Conservation (phyloP, 2,797 vertebrate species). For the Lophotriccus pileatus region DNA sequence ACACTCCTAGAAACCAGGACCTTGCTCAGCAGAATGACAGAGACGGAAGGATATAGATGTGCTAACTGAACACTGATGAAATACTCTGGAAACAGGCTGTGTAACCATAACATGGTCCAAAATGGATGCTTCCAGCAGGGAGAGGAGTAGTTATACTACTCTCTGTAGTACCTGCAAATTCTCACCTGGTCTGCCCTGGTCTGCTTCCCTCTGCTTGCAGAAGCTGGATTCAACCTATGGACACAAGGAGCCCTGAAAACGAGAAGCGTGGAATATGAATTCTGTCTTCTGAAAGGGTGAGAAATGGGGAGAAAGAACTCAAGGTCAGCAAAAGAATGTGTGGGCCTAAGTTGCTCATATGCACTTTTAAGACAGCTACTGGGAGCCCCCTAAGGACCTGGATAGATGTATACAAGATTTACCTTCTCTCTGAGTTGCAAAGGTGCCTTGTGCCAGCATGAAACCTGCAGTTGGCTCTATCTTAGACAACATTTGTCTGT, state of each 20-base stretch:
- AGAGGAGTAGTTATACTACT: neutral
- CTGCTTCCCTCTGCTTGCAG: neutral
- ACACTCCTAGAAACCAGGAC: neutral
- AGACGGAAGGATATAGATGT: neutral
- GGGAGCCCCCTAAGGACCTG: neutral
- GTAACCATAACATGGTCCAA: neutral
- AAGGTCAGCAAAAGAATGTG: neutral
- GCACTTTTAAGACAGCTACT: neutral
- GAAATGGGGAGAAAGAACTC: neutral
- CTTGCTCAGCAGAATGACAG: neutral
- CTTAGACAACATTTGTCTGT: neutral
- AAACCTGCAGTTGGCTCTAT: neutral
- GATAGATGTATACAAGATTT: neutral
- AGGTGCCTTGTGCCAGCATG: neutral
- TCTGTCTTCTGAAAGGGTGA: neutral
- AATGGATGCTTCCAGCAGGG: neutral
- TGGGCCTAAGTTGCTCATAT: neutral
- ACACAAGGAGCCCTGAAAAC: neutral
- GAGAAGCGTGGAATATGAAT: neutral
- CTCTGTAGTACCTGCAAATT: neutral
- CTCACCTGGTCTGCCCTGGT: neutral
- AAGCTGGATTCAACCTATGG: neutral
- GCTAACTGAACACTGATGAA: neutral
- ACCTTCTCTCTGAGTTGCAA: neutral
- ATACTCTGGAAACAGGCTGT: neutral